Conservation (phyloP, 2,113 vertebrate species). For the Cervus canadensis region DNA sequence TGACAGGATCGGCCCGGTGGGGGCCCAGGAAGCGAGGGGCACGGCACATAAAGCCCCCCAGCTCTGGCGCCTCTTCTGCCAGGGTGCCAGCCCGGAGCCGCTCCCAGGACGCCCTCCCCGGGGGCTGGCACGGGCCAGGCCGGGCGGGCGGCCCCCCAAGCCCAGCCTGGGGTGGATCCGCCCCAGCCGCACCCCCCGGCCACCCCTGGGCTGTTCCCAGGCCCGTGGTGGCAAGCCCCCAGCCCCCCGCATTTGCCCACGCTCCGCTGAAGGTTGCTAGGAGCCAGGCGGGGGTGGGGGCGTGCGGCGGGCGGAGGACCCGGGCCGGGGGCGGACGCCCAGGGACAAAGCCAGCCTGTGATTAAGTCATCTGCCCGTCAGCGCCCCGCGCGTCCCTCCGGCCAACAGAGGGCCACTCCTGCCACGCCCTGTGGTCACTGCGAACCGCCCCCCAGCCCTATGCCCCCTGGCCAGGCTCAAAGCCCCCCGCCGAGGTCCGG, state of each 20-base stretch:
- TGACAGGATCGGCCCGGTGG: constrained; percentile 42
- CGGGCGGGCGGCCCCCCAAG: background rate
- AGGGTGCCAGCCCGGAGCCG: background rate
- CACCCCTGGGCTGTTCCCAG: constrained; percentile 54
- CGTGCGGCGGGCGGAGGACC: background rate
- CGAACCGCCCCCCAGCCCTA: background rate
- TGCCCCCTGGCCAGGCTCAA: fast-evolving
- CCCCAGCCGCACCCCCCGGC: constrained; percentile 38
- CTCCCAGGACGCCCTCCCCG: constrained; percentile 23
- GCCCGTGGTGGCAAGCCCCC: background rate
- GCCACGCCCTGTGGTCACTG: background rate
- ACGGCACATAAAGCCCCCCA: background rate
- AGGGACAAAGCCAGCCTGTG: constrained; percentile 55
- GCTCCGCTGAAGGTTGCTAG: constrained; percentile 64
- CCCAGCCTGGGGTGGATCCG: background rate
- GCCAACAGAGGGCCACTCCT: background rate
- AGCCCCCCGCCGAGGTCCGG: background rate
- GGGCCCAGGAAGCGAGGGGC: constrained; percentile 57
- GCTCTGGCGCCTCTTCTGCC: constrained; percentile 15
- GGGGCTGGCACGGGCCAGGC: constrained; percentile 36
- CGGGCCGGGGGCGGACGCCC: background rate
- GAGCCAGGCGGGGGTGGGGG: background rate
- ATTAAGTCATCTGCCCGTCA: constrained; percentile 61
- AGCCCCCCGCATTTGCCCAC: background rate
- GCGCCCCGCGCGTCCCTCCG: background rate